These are phyloP conservation scores for Drosophila virilis DNA, from an alignment of 1,140 invertebrate species.

Conservation along the genomic window DNA sequence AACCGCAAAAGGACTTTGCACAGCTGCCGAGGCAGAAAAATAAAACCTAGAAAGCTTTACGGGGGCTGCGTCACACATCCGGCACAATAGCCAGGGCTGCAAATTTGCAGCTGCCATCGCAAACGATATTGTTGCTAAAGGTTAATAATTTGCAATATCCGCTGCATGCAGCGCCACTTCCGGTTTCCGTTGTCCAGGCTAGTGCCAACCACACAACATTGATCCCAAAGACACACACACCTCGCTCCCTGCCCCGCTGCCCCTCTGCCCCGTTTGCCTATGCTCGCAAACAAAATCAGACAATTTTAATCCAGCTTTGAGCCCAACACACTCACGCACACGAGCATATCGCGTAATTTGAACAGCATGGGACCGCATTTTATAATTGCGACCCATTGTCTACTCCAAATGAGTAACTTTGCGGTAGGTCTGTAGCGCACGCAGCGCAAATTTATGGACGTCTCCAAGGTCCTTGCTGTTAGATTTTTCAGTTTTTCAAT, in stretches of 20 bases:
- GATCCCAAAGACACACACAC: slow-evolving; percentile 33
- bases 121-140: slow-evolving; percentile 53
- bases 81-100: slow-evolving; percentile 13
- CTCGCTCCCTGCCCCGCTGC: too few relatives aligned
- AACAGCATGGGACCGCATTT: slow-evolving; percentile 36
- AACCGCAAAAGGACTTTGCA: slow-evolving; percentile 29
- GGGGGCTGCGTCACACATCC: slow-evolving; percentile 22
- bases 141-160: slow-evolving; percentile 80
- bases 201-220: slow-evolving; percentile 46
- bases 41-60: slow-evolving; percentile 39
- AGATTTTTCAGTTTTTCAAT: slow-evolving; percentile 18
- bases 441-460: slow-evolving; percentile 1
- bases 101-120: slow-evolving; percentile 1
- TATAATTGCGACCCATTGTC: slow-evolving; percentile 75
- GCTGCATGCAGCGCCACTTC: slow-evolving; percentile 66
- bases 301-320: slow-evolving; percentile 23
- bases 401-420: slow-evolving; percentile 70
- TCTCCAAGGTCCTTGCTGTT: slow-evolving; percentile 17
- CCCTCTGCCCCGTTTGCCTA: not conserved
- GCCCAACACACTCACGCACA: slow-evolving; percentile 7
- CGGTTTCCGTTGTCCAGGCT: slow-evolving; percentile 57
- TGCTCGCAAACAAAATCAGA: slow-evolving; percentile 27
- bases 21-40: slow-evolving; percentile 21
- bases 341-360: slow-evolving; percentile 9
- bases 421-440: slow-evolving; percentile 59